Conservation (phyloP, 2,797 vertebrate genomes). For the Monodelphis domestica region DNA sequence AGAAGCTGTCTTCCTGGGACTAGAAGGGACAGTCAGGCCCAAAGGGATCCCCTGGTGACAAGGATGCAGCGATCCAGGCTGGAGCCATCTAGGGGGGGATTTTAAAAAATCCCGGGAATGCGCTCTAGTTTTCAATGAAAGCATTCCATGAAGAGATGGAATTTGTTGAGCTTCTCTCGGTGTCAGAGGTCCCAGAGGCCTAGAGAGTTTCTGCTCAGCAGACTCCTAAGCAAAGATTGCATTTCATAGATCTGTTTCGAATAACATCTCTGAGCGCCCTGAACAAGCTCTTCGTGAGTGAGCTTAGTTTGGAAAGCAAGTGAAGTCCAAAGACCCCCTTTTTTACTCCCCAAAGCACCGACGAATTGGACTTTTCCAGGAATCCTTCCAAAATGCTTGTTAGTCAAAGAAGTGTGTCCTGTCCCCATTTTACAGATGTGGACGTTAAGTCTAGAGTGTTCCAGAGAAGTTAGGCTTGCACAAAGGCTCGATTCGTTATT, state of each 20-base stretch:
- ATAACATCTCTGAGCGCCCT: neutral
- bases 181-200: neutral
- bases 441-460: neutral
- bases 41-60: no score
- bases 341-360: neutral
- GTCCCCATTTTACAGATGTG: neutral
- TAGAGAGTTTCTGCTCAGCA: neutral
- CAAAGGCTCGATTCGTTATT: no score
- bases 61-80: neutral
- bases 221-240: neutral
- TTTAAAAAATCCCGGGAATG: neutral
- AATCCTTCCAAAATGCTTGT: neutral
- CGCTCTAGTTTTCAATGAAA: neutral
- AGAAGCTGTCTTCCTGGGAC: neutral
- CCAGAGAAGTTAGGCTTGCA: no score
- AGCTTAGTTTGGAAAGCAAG: no score
- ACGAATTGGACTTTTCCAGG: neutral
- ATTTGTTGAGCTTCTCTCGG: neutral
- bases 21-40: no score
- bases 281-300: neutral
- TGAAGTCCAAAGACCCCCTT: neutral
- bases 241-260: neutral
- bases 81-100: neutral
- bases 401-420: neutral
- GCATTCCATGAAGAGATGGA: neutral